These are phyloP conservation scores for Campodea augens DNA, from an alignment of 1,140 invertebrate species.

Conservation along the genomic window DNA sequence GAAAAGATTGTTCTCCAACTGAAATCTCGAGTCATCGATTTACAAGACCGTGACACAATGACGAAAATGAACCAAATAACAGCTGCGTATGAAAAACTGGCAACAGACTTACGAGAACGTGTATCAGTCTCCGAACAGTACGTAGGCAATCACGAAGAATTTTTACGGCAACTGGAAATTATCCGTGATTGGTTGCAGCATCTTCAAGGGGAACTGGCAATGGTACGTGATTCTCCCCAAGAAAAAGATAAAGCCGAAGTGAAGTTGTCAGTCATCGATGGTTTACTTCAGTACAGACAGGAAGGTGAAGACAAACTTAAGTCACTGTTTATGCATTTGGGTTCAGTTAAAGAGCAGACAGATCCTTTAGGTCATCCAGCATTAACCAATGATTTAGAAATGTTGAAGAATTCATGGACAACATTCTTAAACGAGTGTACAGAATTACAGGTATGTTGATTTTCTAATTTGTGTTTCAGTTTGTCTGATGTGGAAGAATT, in stretches of 20 bases:
- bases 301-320: constrained; percentile 51
- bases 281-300: constrained; percentile 45
- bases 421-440: constrained; percentile 50
- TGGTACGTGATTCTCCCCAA: constrained; percentile 44
- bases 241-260: constrained; percentile 53
- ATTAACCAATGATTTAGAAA: constrained; percentile 52
- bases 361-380: constrained; percentile 52
- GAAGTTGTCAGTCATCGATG: constrained; percentile 50
- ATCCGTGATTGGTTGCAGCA: constrained; percentile 50
- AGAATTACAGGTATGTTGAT: constrained; percentile 36
- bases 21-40: constrained; percentile 46
- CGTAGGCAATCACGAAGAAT: constrained; percentile 61
- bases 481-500: too few species aligned
- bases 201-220: constrained; percentile 43
- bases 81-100: constrained; percentile 43
- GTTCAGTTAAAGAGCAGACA: constrained; percentile 55
- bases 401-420: constrained; percentile 48
- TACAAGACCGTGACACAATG: constrained; percentile 53
- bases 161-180: constrained; percentile 51
- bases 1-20: constrained; percentile 56
- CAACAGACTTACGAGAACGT: constrained; percentile 41
- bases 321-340: constrained; percentile 47
- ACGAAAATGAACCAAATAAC: constrained; percentile 45
- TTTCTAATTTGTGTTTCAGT: too few species aligned
- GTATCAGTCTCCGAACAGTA: constrained; percentile 45